Conservation (phyloP, 2,113 vertebrate genomes). For the Anarhynchus alexandrinus region DNA sequence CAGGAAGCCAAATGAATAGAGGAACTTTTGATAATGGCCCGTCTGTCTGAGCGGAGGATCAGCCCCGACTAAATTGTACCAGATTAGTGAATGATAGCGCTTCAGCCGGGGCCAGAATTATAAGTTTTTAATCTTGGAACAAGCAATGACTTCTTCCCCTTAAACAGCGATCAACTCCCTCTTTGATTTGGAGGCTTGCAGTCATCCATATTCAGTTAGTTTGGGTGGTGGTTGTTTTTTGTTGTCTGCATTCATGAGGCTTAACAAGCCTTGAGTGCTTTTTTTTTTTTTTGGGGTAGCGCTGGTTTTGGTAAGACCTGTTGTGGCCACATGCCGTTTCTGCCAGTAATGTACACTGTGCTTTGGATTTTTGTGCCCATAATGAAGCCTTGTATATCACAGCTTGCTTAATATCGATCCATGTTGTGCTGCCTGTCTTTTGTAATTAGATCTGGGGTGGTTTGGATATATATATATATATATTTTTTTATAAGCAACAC, state of each 20-base stretch:
- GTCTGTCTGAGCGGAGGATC: constrained; percentile 49
- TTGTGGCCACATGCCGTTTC: not conserved
- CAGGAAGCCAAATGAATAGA: constrained; percentile 63
- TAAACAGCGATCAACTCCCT: constrained; percentile 4
- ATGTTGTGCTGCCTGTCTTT: not conserved
- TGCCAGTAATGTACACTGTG: not conserved
- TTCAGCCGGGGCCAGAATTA: constrained; percentile 30
- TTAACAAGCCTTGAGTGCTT: not conserved
- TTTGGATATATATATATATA: not conserved
- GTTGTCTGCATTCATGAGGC: not conserved
- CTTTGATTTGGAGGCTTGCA: constrained; percentile 19
- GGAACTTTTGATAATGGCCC: constrained; percentile 57
- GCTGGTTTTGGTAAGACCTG: not conserved
- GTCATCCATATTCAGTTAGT: constrained; percentile 39
- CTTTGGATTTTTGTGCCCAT: not conserved
- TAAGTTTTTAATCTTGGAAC: constrained; percentile 60
- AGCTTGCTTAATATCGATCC: not conserved
- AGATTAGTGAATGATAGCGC: constrained; percentile 44
- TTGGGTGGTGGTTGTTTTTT: not conserved
- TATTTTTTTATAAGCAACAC: not conserved
- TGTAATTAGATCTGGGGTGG: not conserved
- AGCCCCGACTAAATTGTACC: not conserved
- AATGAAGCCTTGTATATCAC: not conserved
- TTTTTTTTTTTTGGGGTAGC: not conserved
- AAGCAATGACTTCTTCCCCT: constrained; percentile 45